phyloP scores from a whole-genome alignment of 1,140 invertebrate genomes.

The Drosophila triauraria region DNA sequence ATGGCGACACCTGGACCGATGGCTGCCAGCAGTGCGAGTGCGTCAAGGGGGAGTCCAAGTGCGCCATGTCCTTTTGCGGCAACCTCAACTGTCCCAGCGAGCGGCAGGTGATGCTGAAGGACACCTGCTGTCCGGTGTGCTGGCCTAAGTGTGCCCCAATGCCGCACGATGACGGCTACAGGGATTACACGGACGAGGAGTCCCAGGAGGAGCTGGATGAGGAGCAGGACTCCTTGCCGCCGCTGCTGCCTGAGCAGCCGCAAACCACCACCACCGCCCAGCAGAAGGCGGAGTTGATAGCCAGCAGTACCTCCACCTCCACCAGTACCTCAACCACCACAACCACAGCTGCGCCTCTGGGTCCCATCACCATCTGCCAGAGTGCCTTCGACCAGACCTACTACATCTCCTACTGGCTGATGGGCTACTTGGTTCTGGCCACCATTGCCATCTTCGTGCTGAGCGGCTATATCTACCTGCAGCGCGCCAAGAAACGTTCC shows the following conservation, averaged over 20 bases:
- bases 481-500: constrained; percentile 78
- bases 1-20: constrained; percentile 73
- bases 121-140: constrained; percentile 75
- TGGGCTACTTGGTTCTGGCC: constrained; percentile 5
- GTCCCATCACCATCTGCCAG: constrained; percentile 18
- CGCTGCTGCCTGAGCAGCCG: constrained; percentile 1
- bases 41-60: constrained; percentile 69
- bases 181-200: constrained; percentile 45
- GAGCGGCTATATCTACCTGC: constrained; percentile 43
- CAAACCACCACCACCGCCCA: neutral
- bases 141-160: constrained; percentile 72
- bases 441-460: constrained; percentile 17
- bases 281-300: constrained; percentile 29
- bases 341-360: constrained; percentile 1
- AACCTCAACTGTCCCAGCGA: constrained; percentile 69
- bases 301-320: constrained; percentile 1
- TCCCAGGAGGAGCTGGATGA: constrained; percentile 8
- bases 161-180: constrained; percentile 51
- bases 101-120: constrained; percentile 68
- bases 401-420: neutral
- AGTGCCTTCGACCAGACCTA: constrained; percentile 34
- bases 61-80: constrained; percentile 65
- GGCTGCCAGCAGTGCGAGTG: constrained; percentile 76
- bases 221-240: constrained; percentile 9
- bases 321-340: constrained; percentile 4